Evolutionary conservation across 53 echinoderm and acorn worm genomes (phyloP).

Genomic region (Temnopleurus reevesii): DNA sequence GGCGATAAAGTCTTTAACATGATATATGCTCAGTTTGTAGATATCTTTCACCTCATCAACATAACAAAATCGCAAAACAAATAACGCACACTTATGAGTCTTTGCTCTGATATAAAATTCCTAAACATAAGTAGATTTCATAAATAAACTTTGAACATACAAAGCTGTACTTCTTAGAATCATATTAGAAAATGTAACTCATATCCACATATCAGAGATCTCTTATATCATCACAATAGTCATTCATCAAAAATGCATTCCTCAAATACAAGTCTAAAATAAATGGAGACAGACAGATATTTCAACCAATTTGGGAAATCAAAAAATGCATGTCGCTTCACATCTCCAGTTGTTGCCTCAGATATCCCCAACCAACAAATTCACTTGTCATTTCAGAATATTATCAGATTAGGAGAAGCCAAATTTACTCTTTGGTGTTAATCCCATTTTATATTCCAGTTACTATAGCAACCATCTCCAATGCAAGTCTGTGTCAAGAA

Average conservation of each 20-base stretch:
- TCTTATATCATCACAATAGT: background rate
- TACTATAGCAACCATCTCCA: no score
- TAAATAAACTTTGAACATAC: background rate
- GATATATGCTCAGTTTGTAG: background rate
- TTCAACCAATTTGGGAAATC: no score
- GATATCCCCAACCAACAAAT: no score
- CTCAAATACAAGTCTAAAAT: background rate
- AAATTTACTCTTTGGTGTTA: no score
- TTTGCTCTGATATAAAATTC: background rate
- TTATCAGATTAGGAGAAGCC: no score
- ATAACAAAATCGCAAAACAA: background rate
- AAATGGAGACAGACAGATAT: no score
- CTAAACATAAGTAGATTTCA: background rate
- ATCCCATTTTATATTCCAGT: no score
- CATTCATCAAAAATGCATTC: background rate
- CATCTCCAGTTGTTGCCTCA: no score
- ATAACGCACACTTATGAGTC: background rate
- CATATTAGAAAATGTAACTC: background rate
- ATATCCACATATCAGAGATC: background rate
- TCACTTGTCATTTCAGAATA: no score
- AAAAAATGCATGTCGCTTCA: no score
- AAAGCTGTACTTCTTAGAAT: background rate
- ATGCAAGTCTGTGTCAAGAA: no score
- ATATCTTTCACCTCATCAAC: background rate
- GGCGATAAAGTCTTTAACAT: no score